phyloP scores from a whole-genome alignment of 1,140 invertebrate species.

The Aphelinus atriplicis region DNA sequence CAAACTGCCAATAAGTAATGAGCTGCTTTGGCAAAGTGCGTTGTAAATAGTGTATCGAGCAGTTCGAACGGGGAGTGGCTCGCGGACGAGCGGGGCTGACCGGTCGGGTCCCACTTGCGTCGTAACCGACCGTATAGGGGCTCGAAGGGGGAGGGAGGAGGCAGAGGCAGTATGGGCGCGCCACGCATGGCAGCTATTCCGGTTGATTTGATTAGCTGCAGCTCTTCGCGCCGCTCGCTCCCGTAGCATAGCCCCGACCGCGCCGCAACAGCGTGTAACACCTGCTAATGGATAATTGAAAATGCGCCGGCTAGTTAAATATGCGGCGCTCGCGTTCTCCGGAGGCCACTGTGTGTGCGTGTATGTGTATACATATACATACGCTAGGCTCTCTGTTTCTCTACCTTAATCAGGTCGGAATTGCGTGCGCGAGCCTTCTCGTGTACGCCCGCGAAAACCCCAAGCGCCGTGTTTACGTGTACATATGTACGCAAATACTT shows the following conservation, averaged over 20 bases:
- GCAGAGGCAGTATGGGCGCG: too few species aligned
- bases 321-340: conserved; percentile 39
- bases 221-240: not conserved
- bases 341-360: not conserved
- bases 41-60: too few species aligned
- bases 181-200: too few species aligned
- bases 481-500: too few species aligned
- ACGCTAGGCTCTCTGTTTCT: too few species aligned
- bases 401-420: conserved; percentile 49
- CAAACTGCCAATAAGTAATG: too few species aligned
- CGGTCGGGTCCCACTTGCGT: not conserved
- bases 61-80: too few species aligned
- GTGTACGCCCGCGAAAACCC: not conserved
- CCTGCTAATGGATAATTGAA: conserved; percentile 58
- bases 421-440: conserved; percentile 38
- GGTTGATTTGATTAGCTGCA: conserved; percentile 4
- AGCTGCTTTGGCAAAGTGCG: too few species aligned
- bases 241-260: conserved; percentile 7
- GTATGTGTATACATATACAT: too few species aligned
- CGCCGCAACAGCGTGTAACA: conserved; percentile 33
- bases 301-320: conserved; percentile 55
- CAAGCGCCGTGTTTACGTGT: too few species aligned
- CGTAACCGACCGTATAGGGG: not conserved
- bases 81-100: too few species aligned
- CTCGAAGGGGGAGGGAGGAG: not conserved